These are phyloP conservation scores for Chrysochloris asiatica DNA, from an alignment of 2,113 vertebrate species.

Conservation along the genomic window DNA sequence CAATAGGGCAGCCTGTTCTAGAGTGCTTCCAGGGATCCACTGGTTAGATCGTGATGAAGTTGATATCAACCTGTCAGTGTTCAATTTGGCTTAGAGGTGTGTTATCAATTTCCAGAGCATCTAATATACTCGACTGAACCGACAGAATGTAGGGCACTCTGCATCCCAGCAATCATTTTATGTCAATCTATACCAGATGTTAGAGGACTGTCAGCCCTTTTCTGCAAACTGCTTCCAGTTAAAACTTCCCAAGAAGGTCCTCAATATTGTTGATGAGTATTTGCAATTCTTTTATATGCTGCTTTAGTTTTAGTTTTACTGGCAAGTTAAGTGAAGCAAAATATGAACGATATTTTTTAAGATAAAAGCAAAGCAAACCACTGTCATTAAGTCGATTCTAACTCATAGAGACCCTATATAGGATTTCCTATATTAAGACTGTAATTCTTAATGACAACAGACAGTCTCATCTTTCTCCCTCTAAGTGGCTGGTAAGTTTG, in stretches of 20 bases:
- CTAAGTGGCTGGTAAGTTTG: too few relatives aligned
- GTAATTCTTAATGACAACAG: too few relatives aligned
- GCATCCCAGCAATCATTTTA: not conserved
- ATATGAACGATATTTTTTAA: not conserved
- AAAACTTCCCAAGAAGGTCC: not conserved
- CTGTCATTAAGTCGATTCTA: too few relatives aligned
- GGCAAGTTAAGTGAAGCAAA: not conserved
- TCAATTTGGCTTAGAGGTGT: constrained; percentile 57
- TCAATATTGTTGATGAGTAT: not conserved
- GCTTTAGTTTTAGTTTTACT: not conserved
- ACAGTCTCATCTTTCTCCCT: too few relatives aligned
- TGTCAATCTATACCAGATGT: not conserved
- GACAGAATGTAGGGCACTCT: not conserved
- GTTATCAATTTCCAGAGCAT: constrained; percentile 68
- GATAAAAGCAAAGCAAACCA: too few relatives aligned
- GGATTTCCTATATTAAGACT: too few relatives aligned
- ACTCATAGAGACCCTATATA: too few relatives aligned
- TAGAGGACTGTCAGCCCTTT: not conserved
- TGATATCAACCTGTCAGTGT: constrained; percentile 65
- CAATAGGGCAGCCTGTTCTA: constrained; percentile 39
- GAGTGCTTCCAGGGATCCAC: constrained; percentile 60
- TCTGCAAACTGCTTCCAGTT: not conserved
- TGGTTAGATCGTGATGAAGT: constrained; percentile 67
- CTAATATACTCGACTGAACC: not conserved
- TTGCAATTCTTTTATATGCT: not conserved